Evolutionary conservation across 2,888 invertebrate genomes (phyloP).

Genomic region (Odontocerum albicorne): DNA sequence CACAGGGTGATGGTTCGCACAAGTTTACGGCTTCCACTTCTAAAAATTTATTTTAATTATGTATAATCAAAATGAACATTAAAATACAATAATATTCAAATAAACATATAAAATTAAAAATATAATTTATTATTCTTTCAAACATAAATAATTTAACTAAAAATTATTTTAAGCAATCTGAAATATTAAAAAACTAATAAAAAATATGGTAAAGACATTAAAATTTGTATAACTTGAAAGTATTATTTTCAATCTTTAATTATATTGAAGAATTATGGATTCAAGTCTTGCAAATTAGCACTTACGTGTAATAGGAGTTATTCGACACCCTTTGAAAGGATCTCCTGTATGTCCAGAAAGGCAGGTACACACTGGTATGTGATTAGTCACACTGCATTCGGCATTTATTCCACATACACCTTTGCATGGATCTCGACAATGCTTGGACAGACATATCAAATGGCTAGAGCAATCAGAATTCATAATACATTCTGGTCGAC

Average conservation of each 20-base stretch:
- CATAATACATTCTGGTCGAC: constrained; percentile 81
- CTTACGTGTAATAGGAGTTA: constrained; percentile 59
- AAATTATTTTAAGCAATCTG: too few species aligned
- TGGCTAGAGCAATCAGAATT: constrained; percentile 79
- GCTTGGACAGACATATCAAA: constrained; percentile 78
- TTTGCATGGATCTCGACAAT: constrained; percentile 84
- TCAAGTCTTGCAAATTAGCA: constrained; percentile 34
- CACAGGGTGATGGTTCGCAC: constrained; percentile 78
- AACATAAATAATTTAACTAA: neutral
- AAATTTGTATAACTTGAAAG: neutral
- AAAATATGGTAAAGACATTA: too few species aligned
- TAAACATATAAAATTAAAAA: neutral
- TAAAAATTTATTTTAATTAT: too few species aligned
- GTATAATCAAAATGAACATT: constrained; percentile 37
- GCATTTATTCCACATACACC: constrained; percentile 84
- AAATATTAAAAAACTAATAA: too few species aligned
- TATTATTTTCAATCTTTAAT: neutral
- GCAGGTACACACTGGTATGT: constrained; percentile 82
- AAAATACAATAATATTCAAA: neutral
- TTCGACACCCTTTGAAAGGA: constrained; percentile 78
- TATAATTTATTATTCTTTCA: neutral
- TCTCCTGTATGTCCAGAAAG: constrained; percentile 76
- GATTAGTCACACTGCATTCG: constrained; percentile 79
- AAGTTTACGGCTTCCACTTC: constrained; percentile 59
- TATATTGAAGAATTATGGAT: neutral